phyloP scores from a whole-genome alignment of 35 echinoderm and acorn worm species.

The Apostichopus japonicus region DNA sequence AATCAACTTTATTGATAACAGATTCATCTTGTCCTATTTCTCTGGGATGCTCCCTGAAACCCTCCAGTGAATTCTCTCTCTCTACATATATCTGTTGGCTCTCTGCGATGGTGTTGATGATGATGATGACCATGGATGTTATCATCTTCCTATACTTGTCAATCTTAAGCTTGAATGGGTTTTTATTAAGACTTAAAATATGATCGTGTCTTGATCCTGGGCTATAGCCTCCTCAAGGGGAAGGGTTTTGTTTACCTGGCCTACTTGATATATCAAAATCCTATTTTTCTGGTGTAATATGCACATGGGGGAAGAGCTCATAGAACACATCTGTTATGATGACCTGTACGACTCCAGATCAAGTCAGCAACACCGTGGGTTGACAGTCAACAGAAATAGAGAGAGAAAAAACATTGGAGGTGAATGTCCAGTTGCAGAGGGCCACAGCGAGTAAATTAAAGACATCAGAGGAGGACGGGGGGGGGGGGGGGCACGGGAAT shows the following conservation, averaged over 20 bases:
- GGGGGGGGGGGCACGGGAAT: no score
- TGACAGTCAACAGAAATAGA: background rate
- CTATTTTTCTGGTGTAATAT: conserved; percentile 18
- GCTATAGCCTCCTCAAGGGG: conserved; percentile 1
- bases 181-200: background rate
- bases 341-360: background rate
- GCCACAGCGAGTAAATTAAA: no score
- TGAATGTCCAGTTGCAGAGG: no score
- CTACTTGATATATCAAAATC: conserved; percentile 45
- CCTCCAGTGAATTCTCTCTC: conserved; percentile 1
- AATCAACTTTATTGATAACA: background rate
- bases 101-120: background rate
- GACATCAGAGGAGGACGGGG: no score
- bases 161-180: conserved; percentile 13
- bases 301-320: background rate
- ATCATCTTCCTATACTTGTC: conserved; percentile 1
- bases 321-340: conserved; percentile 26
- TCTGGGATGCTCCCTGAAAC: background rate
- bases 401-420: no score
- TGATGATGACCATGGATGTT: background rate
- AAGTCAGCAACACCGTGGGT: background rate
- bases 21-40: background rate
- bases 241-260: conserved; percentile 31
- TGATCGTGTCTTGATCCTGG: background rate
- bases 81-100: background rate